Base-by-base conservation (phyloP, 2,113 vertebrate species). In the Campylomormyrus tamandua region DNA sequence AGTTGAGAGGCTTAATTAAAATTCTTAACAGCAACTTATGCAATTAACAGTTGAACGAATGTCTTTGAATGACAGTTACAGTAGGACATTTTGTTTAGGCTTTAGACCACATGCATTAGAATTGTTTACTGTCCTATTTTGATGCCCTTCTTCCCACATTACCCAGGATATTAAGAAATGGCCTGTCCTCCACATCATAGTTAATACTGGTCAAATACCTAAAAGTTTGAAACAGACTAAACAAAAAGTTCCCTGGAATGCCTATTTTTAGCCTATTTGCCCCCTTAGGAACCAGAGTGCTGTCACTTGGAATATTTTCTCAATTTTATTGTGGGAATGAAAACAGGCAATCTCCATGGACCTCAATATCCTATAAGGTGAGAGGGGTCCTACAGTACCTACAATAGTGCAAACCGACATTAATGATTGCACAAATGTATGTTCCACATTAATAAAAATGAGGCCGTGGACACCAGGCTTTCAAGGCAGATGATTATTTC, bases 191-290 rank as follows among this genome's bases (percentile, higher is more conserved):
- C 9, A 48, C 45, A n/a, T 85, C 8, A 27, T n/a, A 24, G 19
- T 49, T 13, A 89, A 83, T 19, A 17, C 6, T 35, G 42, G 70
- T 62, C 53, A 89, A 84, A 88, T 88, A 52, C 35, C 10, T 77
- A 21, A 9, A 70, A n/a, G 58, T 89, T 27, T 74, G 35, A 49
- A 70, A 21, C 2, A n/a, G 91, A 89, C 92, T 91, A 94, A 92
- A 90, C 90, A 94, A 93, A 92, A 93, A 66, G n/a, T 88, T 70
- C 91, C 62, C 83, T 89, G 70, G 91, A 92, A 74, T 90, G 90
- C 90, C 92, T 95, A 95, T 95, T 95, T 95, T 94, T 95, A 95
- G 93, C 24, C 6, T 21, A 93, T 91, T 93, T 94, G 93, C 93
- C 93, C 93, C 93, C 93, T 91, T 86, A 92, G 91, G 89, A 39